phyloP scores from a whole-genome alignment of 2,888 invertebrate species.

The Andrena praecox region DNA sequence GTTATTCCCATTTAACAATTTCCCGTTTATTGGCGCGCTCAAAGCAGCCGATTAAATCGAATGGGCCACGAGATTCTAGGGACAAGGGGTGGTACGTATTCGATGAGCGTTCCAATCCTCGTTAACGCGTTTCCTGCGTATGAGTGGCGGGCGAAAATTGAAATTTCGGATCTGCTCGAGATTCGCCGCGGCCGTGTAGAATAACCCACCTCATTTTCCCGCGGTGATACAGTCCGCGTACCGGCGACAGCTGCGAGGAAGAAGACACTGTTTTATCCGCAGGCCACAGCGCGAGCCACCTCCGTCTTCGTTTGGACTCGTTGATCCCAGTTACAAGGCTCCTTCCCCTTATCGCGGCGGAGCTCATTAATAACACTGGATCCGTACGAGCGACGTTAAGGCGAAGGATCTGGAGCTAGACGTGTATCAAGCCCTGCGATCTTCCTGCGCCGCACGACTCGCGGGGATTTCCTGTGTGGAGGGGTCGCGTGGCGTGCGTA shows the following conservation, averaged over 20 bases:
- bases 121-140: too few relatives aligned
- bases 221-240: too few relatives aligned
- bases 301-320: background rate
- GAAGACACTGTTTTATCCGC: too few relatives aligned
- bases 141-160: too few relatives aligned
- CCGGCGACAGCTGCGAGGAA: too few relatives aligned
- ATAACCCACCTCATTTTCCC: too few relatives aligned
- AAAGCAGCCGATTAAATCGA: conserved; percentile 8
- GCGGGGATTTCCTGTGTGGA: conserved; percentile 20
- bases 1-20: conserved; percentile 11
- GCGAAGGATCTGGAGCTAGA: conserved; percentile 2
- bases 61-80: background rate
- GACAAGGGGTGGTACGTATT: too few relatives aligned
- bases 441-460: conserved; percentile 18
- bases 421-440: conserved; percentile 52
- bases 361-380: conserved; percentile 49
- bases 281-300: too few relatives aligned
- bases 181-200: too few relatives aligned
- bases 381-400: conserved; percentile 36
- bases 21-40: background rate
- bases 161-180: too few relatives aligned
- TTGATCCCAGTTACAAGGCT: background rate
- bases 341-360: conserved; percentile 37
- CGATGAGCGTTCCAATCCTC: too few relatives aligned
- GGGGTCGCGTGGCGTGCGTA: conserved; percentile 40